phyloP scores from a whole-genome alignment of 2,888 invertebrate genomes.

The Caenorhabditis wallacei region DNA sequence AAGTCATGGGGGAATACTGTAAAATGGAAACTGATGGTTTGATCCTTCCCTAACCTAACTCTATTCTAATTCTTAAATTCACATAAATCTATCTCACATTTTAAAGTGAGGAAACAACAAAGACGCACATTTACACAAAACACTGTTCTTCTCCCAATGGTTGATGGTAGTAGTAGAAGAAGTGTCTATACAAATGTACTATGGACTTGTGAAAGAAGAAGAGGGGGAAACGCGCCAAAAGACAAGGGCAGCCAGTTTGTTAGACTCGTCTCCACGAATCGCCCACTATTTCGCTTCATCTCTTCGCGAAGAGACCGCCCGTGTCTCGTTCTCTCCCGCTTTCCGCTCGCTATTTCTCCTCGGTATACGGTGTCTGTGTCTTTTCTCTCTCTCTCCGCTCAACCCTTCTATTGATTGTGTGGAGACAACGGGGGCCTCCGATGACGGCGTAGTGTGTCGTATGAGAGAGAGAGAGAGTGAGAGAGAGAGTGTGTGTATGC shows the following conservation, averaged over 20 bases:
- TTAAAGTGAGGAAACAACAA: neutral
- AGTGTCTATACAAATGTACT: conserved; percentile 20
- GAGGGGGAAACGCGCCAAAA: neutral
- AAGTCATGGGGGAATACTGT: neutral
- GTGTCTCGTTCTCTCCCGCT: conserved; percentile 3
- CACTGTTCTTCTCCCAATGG: conserved; percentile 3
- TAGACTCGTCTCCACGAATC: neutral
- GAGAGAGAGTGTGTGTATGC: conserved; percentile 16
- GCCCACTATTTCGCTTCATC: conserved; percentile 8
- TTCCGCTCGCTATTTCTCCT: neutral
- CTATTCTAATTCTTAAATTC: neutral
- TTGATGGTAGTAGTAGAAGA: neutral
- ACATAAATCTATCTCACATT: neutral
- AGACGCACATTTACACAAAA: conserved; percentile 7
- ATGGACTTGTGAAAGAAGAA: conserved; percentile 15
- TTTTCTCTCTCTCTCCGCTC: conserved; percentile 2
- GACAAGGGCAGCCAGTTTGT: conserved; percentile 4
- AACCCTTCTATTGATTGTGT: conserved; percentile 43
- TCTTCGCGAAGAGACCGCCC: conserved; percentile 32
- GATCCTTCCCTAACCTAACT: neutral
- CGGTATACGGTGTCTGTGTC: conserved; percentile 9
- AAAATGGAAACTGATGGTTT: no score
- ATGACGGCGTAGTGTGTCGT: conserved; percentile 27
- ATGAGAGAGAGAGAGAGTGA: neutral
- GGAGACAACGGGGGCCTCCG: conserved; percentile 27